Conservation (phyloP, 2,888 invertebrate species). For the Noctua pronuba region DNA sequence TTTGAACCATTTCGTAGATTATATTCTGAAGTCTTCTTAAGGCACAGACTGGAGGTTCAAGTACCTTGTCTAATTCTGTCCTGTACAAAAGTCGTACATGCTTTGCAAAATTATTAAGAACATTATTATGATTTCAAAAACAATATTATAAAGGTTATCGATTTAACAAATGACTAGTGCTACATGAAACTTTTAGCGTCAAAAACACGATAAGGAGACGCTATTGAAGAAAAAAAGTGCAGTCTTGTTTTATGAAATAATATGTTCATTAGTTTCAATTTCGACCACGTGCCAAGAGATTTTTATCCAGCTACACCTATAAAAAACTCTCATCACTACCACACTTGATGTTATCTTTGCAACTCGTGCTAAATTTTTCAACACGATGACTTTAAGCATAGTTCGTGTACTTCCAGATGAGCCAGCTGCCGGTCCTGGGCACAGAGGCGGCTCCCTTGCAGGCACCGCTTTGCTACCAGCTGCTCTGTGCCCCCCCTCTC, state of each 20-base stretch:
- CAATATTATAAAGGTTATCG: background rate
- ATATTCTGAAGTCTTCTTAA: background rate
- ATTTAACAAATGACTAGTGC: background rate
- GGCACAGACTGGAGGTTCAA: background rate
- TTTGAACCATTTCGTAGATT: too few species aligned
- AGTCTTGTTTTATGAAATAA: background rate
- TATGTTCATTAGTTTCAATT: background rate
- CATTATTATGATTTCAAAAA: background rate
- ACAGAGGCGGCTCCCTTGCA: slow-evolving; percentile 84
- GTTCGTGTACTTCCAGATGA: slow-evolving; percentile 79
- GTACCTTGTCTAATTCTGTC: background rate
- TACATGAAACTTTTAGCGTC: background rate
- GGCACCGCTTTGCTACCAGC: slow-evolving; percentile 86
- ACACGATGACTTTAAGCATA: slow-evolving; percentile 48
- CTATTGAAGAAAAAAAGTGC: background rate
- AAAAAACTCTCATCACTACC: background rate
- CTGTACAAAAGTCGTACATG: background rate
- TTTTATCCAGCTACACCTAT: background rate
- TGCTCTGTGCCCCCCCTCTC: slow-evolving; percentile 85
- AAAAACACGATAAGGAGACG: background rate
- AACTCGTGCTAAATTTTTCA: slow-evolving; percentile 34
- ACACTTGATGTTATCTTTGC: background rate
- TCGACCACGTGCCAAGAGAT: background rate
- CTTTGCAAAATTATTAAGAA: background rate
- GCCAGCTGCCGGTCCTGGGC: slow-evolving; percentile 84